phyloP scores from a whole-genome alignment of 2,797 vertebrate species.

The Oophaga sylvatica region DNA sequence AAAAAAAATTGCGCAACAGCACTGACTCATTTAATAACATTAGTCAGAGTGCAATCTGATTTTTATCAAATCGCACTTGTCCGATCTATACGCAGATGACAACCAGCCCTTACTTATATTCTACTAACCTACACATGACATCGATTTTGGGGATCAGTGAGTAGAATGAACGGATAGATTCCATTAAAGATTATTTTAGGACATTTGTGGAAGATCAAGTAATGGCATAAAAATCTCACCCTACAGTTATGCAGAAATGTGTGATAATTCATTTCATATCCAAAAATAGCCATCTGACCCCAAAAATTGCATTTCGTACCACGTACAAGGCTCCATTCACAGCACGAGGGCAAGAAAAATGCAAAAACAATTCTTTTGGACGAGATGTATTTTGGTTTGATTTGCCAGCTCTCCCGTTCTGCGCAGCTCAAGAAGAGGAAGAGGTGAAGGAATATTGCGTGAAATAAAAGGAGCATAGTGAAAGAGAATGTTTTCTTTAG shows the following conservation, averaged over 20 bases:
- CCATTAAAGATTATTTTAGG: background rate
- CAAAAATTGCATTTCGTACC: background rate
- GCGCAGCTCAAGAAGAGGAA: conserved; percentile 9
- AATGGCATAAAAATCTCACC: background rate
- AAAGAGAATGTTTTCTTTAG: conserved; percentile 28
- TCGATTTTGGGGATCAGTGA: no score
- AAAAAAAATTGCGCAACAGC: no score
- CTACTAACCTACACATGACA: no score
- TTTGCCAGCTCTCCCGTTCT: conserved; percentile 23
- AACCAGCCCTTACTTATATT: no score
- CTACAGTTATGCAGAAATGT: conserved; percentile 10
- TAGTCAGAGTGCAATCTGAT: no score
- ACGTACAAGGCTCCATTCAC: conserved; percentile 27
- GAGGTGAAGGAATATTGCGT: background rate
- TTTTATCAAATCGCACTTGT: no score
- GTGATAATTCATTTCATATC: conserved; percentile 24
- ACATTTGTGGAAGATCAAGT: background rate
- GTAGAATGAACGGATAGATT: background rate
- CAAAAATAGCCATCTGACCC: conserved; percentile 31
- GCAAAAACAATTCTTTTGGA: conserved; percentile 52
- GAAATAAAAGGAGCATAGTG: conserved; percentile 20
- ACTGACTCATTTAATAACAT: no score
- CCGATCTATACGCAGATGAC: no score
- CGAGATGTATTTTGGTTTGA: conserved; percentile 38
- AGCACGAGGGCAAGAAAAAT: background rate